Base-by-base conservation (phyloP, 2,113 vertebrate species). In the Equus przewalskii region DNA sequence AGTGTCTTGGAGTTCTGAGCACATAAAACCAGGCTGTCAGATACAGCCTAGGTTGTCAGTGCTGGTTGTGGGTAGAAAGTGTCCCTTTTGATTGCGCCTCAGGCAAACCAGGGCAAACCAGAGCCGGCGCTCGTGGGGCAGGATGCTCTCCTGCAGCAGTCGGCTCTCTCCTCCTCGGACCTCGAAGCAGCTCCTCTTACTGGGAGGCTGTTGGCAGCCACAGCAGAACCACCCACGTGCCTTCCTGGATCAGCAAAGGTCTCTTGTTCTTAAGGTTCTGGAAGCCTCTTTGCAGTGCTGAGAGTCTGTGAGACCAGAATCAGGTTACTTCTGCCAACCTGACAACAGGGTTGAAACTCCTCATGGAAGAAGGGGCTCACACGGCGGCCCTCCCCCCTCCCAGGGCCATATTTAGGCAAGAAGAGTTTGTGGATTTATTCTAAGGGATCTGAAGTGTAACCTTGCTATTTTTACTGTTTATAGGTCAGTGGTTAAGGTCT, bases 1-100 rank as follows among this genome's bases (percentile, higher is more conserved):
- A 80, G 41, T 56, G 33, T 72, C 41, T 67, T 80, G 85, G 56
- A 80, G 94, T n/a, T 28, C 65, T 64, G 15, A 82, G 4, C 3
- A 94, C 80, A 72, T 94, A 85, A 97, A 93, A 58, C 18, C 51
- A n/a, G 62, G 76, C 75, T 54, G 46, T 85, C 51, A 64, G 84
- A 33, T 64, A 5, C 51, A 44, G 49, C 58, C 44, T 26, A 44
- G 6, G 41, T 10, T 33, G 1, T 36, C 22, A n/a, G 12, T 64
- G 69, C 73, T 4, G 30, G 73, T 73, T 83, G 30, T 67, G 87
- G 36, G 51, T 15, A 72, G 30, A 33, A 76, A 28, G 64, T 36
- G 9, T 12, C 36, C 0, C 7, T n/a, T 96, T 41, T n/a, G 58
- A 36, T 0, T 54, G 49, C 15, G 94, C 65, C 65, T 41, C 58